Percentiles rank a stretch among this genome's conserved stretches.
Conservation (phyloP, 2,797 vertebrate genomes). For the Esox masquinongy region DNA sequence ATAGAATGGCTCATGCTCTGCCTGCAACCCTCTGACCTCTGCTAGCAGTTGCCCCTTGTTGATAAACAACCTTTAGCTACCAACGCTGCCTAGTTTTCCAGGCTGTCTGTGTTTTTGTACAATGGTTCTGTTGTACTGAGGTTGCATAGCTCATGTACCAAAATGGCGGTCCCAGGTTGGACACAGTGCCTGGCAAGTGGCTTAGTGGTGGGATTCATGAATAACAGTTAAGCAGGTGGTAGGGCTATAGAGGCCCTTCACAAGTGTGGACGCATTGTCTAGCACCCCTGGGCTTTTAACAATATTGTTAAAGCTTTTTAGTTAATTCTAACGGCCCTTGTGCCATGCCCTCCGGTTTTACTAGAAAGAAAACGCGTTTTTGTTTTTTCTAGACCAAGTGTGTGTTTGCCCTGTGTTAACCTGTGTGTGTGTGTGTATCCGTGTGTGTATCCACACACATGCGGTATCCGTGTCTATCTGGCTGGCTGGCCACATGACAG, state of each 20-base stretch:
- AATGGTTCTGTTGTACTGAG: too few relatives aligned
- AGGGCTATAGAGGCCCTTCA: conserved; percentile 30
- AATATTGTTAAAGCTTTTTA: conserved; percentile 54
- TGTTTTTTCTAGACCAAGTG: neutral
- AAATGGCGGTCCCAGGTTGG: too few relatives aligned
- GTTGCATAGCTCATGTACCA: too few relatives aligned
- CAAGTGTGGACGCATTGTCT: conserved; percentile 50
- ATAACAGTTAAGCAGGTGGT: neutral
- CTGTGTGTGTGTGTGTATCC: neutral
- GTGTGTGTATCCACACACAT: neutral
- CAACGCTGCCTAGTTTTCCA: neutral
- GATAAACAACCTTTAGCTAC: neutral
- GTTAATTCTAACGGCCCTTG: conserved; percentile 36
- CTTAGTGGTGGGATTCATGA: neutral
- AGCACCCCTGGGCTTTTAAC: conserved; percentile 48
- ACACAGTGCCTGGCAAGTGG: too few relatives aligned
- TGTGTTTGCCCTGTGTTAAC: neutral
- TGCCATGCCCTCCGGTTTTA: neutral
- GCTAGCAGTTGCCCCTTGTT: neutral
- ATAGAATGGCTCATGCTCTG: neutral
- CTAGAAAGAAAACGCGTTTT: neutral
- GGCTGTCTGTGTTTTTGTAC: too few relatives aligned
- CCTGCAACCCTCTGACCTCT: neutral
- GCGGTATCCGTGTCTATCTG: neutral
- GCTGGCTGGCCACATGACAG: neutral